Percentiles rank a stretch among this genome's conserved stretches.
phyloP scores from a whole-genome alignment of 2,113 vertebrate species.

The Cichladusa arquata region DNA sequence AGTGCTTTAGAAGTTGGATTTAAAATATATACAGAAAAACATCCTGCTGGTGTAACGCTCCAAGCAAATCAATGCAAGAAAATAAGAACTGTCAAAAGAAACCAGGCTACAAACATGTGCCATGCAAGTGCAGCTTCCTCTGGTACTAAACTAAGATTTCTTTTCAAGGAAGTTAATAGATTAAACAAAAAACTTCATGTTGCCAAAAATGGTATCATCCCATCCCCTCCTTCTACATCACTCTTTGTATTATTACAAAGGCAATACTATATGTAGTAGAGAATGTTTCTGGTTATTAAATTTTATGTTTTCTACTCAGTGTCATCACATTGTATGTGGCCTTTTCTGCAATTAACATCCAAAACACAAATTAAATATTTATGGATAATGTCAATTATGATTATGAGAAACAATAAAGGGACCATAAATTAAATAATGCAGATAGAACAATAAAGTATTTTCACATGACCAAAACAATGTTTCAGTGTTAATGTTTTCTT shows the following conservation, averaged over 20 bases:
- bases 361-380: conserved; percentile 73
- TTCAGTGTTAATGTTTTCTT: neutral
- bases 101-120: neutral
- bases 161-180: neutral
- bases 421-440: conserved; percentile 55
- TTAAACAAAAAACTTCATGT: neutral
- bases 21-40: neutral
- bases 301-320: conserved; percentile 39
- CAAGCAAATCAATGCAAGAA: neutral
- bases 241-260: neutral
- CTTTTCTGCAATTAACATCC: conserved; percentile 63
- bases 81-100: neutral
- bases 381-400: conserved; percentile 46
- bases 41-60: neutral
- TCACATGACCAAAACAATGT: neutral
- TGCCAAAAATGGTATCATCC: neutral
- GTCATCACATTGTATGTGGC: conserved; percentile 34
- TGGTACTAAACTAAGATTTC: neutral
- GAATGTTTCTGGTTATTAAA: conserved; percentile 44
- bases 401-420: conserved; percentile 64
- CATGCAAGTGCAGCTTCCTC: neutral
- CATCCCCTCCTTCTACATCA: neutral
- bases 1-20: neutral
- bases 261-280: neutral
- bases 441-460: conserved; percentile 19